Evolutionary conservation across 2,888 invertebrate species (phyloP).

Genomic region (Lepidochrysops patricia): DNA sequence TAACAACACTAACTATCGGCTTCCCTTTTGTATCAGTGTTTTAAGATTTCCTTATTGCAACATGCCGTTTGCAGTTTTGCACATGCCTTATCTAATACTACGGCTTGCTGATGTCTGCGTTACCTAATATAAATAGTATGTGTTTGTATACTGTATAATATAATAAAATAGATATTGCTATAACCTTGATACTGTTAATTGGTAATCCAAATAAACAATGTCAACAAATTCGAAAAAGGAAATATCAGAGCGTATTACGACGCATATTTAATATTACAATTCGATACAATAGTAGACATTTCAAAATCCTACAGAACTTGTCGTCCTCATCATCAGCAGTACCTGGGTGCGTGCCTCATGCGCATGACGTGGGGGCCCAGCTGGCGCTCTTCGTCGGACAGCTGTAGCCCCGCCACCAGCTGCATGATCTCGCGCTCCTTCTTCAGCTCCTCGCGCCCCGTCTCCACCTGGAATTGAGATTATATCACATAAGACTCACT

Average conservation of each 20-base stretch:
- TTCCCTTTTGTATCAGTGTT: too few species aligned
- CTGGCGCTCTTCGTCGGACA: conserved; percentile 84
- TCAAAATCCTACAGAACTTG: not conserved
- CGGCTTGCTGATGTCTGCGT: too few species aligned
- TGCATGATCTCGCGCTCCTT: conserved; percentile 94
- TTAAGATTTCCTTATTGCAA: too few species aligned
- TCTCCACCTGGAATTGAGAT: conserved; percentile 70
- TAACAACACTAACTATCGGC: too few species aligned
- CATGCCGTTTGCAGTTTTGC: too few species aligned
- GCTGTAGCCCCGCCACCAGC: conserved; percentile 91
- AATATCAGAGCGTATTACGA: not conserved
- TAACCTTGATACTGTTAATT: not conserved
- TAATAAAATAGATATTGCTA: too few species aligned
- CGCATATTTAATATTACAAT: not conserved
- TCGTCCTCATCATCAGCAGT: too few species aligned
- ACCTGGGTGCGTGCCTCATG: conserved; percentile 74
- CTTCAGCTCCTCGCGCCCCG: conserved; percentile 83
- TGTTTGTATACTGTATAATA: too few species aligned
- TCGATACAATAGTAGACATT: not conserved
- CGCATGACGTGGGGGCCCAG: conserved; percentile 71
- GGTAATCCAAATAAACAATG: not conserved
- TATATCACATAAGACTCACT: not conserved
- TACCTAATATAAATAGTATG: too few species aligned
- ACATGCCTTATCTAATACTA: too few species aligned
- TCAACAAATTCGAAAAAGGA: not conserved